Conservation (phyloP, 1,140 invertebrate genomes). For the Myzus persicae region DNA sequence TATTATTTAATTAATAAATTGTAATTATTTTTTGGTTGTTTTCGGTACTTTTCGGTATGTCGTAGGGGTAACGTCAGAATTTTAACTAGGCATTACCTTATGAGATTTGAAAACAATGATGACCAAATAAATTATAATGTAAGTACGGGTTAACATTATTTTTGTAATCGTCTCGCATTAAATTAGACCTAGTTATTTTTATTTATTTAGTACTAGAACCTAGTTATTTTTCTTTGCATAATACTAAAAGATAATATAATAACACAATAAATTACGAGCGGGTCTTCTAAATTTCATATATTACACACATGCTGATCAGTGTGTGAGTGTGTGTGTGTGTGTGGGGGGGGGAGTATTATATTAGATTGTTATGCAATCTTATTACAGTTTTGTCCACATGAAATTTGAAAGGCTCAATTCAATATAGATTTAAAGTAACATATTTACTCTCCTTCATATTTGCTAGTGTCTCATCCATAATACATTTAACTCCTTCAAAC, state of each 20-base stretch:
- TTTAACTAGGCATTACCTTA: not conserved
- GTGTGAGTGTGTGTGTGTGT: no score
- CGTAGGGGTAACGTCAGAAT: not conserved
- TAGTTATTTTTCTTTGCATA: not conserved
- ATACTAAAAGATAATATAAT: not conserved
- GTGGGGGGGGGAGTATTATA: not conserved
- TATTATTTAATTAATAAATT: no score
- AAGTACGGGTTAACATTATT: not conserved
- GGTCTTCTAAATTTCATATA: not conserved
- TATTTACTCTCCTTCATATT: constrained; percentile 6
- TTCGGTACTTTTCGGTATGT: not conserved
- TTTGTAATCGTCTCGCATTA: not conserved
- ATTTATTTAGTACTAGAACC: not conserved
- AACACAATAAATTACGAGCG: not conserved
- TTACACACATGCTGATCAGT: not conserved
- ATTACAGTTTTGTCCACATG: not conserved
- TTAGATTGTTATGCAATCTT: not conserved
- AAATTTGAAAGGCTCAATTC: not conserved
- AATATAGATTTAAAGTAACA: not conserved
- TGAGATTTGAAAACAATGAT: not conserved
- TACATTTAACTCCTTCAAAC: not conserved
- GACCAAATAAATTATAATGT: no score
- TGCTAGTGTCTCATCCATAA: not conserved
- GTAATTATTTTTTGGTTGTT: not conserved
- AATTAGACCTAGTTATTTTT: not conserved